Evolutionary conservation across 2,888 invertebrate species (phyloP).

Genomic region (Apamea epomidion): DNA sequence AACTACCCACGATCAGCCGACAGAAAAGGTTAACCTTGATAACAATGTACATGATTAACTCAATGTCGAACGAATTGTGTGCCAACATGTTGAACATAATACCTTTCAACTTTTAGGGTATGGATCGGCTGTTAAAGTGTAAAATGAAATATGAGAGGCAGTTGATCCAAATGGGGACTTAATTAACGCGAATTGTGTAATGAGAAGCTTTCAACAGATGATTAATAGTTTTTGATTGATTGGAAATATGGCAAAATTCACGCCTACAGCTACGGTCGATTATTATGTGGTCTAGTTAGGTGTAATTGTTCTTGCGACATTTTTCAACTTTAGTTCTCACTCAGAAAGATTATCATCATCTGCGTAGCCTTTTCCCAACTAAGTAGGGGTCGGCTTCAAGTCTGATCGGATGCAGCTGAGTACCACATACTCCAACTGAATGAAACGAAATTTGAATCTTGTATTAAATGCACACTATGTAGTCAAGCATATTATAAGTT

Average conservation of each 20-base stretch:
- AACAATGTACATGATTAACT: conserved; percentile 70
- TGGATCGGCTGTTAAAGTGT: not conserved
- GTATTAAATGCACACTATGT: too few species aligned
- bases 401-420: not conserved
- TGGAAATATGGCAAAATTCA: not conserved
- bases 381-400: not conserved
- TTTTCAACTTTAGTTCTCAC: not conserved
- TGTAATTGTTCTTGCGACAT: not conserved
- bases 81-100: conserved; percentile 22
- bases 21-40: conserved; percentile 61
- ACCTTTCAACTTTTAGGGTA: conserved; percentile 26
- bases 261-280: not conserved
- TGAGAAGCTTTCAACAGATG: conserved; percentile 35
- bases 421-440: too few species aligned
- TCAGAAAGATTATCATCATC: not conserved
- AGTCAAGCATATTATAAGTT: too few species aligned
- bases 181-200: conserved; percentile 31
- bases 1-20: conserved; percentile 62
- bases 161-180: conserved; percentile 27
- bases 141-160: conserved; percentile 31
- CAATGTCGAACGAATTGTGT: conserved; percentile 73
- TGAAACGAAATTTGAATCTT: too few species aligned
- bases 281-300: not conserved
- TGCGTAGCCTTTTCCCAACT: not conserved
- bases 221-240: conserved; percentile 44